phyloP scores from a whole-genome alignment of 2,797 vertebrate species.

The Lepilemur ruficaudatus region DNA sequence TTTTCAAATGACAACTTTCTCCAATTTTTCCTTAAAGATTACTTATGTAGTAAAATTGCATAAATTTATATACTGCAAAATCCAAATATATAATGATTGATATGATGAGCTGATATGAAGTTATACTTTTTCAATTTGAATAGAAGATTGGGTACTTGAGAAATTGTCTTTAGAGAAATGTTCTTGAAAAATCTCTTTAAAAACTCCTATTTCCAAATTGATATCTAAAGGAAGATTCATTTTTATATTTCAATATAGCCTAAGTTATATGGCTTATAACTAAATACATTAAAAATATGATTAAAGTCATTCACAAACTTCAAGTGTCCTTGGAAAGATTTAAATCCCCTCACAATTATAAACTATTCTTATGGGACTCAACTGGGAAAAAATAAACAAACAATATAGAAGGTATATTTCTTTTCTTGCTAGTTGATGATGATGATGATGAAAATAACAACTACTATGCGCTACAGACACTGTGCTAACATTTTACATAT shows the following conservation, averaged over 20 bases:
- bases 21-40: background rate
- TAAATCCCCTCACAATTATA: background rate
- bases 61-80: background rate
- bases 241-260: background rate
- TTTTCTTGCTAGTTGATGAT: background rate
- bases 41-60: background rate
- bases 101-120: background rate
- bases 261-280: background rate
- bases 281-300: background rate
- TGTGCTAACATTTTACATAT: accelerated
- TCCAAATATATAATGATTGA: background rate
- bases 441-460: too few species aligned
- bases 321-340: background rate
- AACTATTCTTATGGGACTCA: background rate
- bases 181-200: background rate
- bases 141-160: background rate
- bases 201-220: background rate
- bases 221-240: background rate
- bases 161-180: background rate
- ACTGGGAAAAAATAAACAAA: background rate
- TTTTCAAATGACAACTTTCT: background rate
- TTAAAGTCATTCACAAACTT: background rate
- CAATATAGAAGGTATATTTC: accelerated
- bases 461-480: accelerated
- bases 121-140: background rate